These are phyloP conservation scores for Sesamia inferens DNA, from an alignment of 2,888 invertebrate genomes.

Conservation along the genomic window DNA sequence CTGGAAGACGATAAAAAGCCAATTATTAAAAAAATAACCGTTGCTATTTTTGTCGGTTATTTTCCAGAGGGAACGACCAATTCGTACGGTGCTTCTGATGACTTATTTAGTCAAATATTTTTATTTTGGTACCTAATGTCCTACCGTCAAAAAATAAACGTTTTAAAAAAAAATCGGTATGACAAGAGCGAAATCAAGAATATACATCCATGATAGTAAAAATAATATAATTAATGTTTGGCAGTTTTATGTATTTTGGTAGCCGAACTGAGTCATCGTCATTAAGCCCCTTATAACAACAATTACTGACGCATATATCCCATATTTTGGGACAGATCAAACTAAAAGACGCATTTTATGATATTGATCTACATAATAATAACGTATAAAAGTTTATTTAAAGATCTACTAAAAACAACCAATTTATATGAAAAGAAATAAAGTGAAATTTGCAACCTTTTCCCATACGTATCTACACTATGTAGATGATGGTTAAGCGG, in stretches of 20 bases:
- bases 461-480: no score
- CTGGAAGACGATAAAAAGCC: neutral
- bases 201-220: conserved; percentile 72
- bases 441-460: neutral
- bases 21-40: neutral
- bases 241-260: neutral
- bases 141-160: conserved; percentile 36
- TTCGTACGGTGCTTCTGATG: neutral
- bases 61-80: neutral
- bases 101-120: neutral
- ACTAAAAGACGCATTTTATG: neutral
- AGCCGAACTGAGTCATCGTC: neutral
- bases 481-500: no score
- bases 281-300: neutral
- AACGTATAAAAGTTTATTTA: neutral
- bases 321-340: neutral
- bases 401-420: neutral
- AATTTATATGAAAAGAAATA: neutral
- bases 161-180: no score
- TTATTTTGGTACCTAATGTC: neutral
- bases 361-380: neutral
- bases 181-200: conserved; percentile 61
- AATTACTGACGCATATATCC: neutral
- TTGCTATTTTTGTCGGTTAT: neutral
- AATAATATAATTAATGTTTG: neutral